phyloP scores from a whole-genome alignment of 2,888 invertebrate species.

The Chrysomela aeneicollis region DNA sequence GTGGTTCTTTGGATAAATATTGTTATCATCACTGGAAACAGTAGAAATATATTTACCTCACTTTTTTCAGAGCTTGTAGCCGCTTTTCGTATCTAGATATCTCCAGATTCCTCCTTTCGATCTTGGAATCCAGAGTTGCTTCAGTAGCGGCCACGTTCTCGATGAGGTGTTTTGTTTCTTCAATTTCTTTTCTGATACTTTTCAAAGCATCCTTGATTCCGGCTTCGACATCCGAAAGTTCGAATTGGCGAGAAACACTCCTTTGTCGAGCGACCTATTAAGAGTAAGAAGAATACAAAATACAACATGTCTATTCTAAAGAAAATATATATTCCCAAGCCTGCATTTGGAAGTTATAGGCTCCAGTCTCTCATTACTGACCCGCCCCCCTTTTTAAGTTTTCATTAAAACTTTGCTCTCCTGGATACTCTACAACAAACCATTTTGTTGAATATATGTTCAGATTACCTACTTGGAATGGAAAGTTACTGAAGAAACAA shows the following conservation, averaged over 20 bases:
- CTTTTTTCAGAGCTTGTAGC: constrained; percentile 91
- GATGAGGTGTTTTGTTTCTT: constrained; percentile 78
- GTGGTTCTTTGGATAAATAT: too few species aligned
- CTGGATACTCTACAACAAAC: too few species aligned
- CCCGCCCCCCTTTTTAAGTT: too few species aligned
- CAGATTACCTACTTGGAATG: too few species aligned
- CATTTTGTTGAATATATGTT: too few species aligned
- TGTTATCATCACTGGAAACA: background rate
- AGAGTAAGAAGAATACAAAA: background rate
- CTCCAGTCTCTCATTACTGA: too few species aligned
- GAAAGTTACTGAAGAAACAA: too few species aligned
- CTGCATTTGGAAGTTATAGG: too few species aligned
- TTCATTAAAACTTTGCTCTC: too few species aligned
- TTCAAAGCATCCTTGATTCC: constrained; percentile 79
- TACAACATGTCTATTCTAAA: too few species aligned
- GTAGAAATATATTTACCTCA: constrained; percentile 67
- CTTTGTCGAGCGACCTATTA: constrained; percentile 76
- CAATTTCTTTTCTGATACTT: constrained; percentile 72
- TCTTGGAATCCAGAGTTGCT: constrained; percentile 87
- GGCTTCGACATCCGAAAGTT: constrained; percentile 82
- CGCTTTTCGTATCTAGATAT: constrained; percentile 93
- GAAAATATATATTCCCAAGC: too few species aligned
- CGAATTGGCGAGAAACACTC: constrained; percentile 84
- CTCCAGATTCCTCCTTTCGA: constrained; percentile 89
- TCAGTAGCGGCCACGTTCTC: constrained; percentile 89